Conservation (phyloP, 2,797 vertebrate genomes). For the Gadopsis marmoratus region DNA sequence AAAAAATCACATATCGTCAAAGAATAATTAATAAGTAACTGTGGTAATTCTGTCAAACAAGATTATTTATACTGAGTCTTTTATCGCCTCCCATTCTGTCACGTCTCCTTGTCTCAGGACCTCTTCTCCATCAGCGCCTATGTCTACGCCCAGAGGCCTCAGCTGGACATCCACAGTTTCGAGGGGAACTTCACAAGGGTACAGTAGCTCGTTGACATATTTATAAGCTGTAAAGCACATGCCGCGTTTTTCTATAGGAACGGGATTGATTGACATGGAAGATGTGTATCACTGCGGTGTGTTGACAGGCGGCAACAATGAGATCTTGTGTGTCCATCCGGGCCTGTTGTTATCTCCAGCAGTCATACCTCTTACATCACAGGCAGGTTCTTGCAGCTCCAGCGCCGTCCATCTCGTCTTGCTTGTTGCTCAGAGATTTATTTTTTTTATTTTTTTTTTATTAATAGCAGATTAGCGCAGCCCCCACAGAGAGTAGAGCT, state of each 20-base stretch:
- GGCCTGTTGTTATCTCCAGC: conserved; percentile 63
- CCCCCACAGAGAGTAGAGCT: conserved; percentile 77
- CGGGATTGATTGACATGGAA: conserved; percentile 46
- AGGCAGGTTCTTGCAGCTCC: conserved; percentile 65
- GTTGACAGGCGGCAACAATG: conserved; percentile 69
- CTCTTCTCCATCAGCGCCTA: conserved; percentile 96
- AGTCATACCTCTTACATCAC: conserved; percentile 77
- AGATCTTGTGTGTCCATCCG: conserved; percentile 63
- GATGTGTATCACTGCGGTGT: conserved; percentile 57
- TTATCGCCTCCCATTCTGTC: not conserved
- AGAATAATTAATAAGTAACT: not conserved
- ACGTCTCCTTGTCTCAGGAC: conserved; percentile 85
- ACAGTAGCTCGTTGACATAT: conserved; percentile 71
- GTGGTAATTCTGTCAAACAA: not conserved
- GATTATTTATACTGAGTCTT: not conserved
- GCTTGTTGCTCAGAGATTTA: conserved; percentile 73
- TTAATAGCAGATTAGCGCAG: conserved; percentile 88
- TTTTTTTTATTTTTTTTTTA: conserved; percentile 76
- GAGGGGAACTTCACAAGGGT: conserved; percentile 98
- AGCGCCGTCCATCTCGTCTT: conserved; percentile 65
- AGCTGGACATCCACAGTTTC: conserved; percentile 98
- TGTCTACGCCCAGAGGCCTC: conserved; percentile 95
- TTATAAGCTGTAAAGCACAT: conserved; percentile 56
- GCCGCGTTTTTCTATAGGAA: conserved; percentile 48
- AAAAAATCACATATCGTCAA: not conserved